Base-by-base conservation (phyloP, 2,888 invertebrate species). In the Diplolepis rosae region DNA sequence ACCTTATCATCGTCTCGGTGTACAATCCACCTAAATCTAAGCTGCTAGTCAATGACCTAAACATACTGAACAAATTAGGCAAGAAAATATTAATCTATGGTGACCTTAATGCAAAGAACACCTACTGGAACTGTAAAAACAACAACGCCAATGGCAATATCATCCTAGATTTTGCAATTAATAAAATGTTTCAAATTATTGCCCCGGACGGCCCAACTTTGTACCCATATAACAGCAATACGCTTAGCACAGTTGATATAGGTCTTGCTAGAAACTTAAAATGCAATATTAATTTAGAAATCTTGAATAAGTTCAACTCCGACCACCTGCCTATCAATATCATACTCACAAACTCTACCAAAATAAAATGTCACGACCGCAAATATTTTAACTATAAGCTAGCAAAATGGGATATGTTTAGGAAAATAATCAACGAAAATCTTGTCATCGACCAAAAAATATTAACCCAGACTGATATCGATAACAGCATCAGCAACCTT, bases 101-200 rank as follows among this genome's bases (percentile, higher is more conserved):
- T 1, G 78, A 77, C 24, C 54, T 76, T 0, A 80, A 80, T 54
- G 72, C 74, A 0, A 73, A 65, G 66, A 76, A 79, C 28, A 7
- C 11, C 11, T 48, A 39, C 4, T 79, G 79, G 76, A 70, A 70
- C 22, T 67, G 73, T 30, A 13, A 27, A 0, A 52, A 15, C 4
- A 18, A 66, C 4, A 78, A 79, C 35, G 42, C 45, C 5, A 75
- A 71, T n/a, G 75, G 77, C 0, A 50, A 9, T 0, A 67, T 35
- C 15, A 30, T 78, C 0, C 39, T 67, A 11, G 66, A 75, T 1
- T 77, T 50, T 30, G 48, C 71, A 13, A 45, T 42, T 4, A 50
- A 65, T 4, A 71, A 66, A 39, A 32, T 18, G 7, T 50, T 72
- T 11, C 27, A 18, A 6, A n/a, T 79, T 22, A 7, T 50, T 50